These are phyloP conservation scores for Cydia splendana DNA, from an alignment of 1,140 invertebrate genomes.

Conservation along the genomic window DNA sequence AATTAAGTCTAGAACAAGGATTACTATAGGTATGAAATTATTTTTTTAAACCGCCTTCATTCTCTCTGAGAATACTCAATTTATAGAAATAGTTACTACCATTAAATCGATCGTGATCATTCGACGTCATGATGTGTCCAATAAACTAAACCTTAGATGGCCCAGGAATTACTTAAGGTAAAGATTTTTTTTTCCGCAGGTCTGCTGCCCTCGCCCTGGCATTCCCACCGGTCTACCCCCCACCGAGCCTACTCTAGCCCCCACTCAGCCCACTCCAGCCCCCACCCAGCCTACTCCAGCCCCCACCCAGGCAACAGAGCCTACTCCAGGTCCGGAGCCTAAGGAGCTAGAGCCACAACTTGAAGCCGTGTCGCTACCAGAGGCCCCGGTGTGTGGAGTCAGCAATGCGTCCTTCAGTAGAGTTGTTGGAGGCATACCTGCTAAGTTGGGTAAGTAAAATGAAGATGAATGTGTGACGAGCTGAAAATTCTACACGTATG, in stretches of 20 bases:
- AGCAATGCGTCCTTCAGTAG: constrained; percentile 57
- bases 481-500: neutral
- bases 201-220: constrained; percentile 55
- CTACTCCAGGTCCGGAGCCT: neutral
- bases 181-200: constrained; percentile 40
- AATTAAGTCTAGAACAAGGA: no score
- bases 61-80: neutral
- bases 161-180: no score
- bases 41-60: no score
- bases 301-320: constrained; percentile 11
- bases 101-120: neutral
- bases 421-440: constrained; percentile 61
- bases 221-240: constrained; percentile 42
- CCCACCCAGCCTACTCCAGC: constrained; percentile 31
- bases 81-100: neutral
- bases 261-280: constrained; percentile 16
- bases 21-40: neutral
- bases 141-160: no score
- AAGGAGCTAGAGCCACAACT: constrained; percentile 42
- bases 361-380: constrained; percentile 40
- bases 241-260: neutral
- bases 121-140: no score
- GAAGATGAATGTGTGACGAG: neutral
- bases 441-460: constrained; percentile 60
- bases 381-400: constrained; percentile 60